These are phyloP conservation scores for Agrypnia vestita DNA, from an alignment of 1,140 invertebrate species.

Conservation along the genomic window DNA sequence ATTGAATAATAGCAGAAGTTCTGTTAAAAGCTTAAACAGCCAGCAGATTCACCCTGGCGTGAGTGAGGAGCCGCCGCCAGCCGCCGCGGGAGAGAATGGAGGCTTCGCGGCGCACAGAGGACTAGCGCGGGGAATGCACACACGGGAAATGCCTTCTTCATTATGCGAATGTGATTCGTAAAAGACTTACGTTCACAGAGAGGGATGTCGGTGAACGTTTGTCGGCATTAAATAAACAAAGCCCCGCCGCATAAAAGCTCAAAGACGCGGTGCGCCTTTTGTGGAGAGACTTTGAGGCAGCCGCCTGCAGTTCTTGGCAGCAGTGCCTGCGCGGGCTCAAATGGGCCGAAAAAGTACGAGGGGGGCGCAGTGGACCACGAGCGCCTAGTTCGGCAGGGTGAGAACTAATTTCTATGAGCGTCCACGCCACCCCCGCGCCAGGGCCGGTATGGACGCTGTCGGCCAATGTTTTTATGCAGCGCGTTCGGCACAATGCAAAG, in stretches of 20 bases:
- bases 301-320: slow-evolving; percentile 13
- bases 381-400: slow-evolving; percentile 1
- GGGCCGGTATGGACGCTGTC: too few species aligned
- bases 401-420: slow-evolving; percentile 23
- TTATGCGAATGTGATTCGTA: slow-evolving; percentile 52
- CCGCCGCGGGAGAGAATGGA: background rate
- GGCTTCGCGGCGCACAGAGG: background rate
- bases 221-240: slow-evolving; percentile 58
- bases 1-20: too few species aligned
- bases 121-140: slow-evolving; percentile 25
- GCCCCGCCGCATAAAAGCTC: slow-evolving; percentile 53
- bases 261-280: slow-evolving; percentile 53
- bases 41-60: too few species aligned
- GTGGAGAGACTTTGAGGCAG: slow-evolving; percentile 30
- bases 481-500: too few species aligned
- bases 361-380: background rate
- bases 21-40: too few species aligned
- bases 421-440: too few species aligned
- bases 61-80: too few species aligned
- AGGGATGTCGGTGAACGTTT: slow-evolving; percentile 29
- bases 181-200: slow-evolving; percentile 47
- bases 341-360: background rate
- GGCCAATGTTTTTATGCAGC: too few species aligned
- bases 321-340: background rate
- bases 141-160: slow-evolving; percentile 53